phyloP scores from a whole-genome alignment of 2,113 vertebrate genomes.

The Prietella phreatophila region DNA sequence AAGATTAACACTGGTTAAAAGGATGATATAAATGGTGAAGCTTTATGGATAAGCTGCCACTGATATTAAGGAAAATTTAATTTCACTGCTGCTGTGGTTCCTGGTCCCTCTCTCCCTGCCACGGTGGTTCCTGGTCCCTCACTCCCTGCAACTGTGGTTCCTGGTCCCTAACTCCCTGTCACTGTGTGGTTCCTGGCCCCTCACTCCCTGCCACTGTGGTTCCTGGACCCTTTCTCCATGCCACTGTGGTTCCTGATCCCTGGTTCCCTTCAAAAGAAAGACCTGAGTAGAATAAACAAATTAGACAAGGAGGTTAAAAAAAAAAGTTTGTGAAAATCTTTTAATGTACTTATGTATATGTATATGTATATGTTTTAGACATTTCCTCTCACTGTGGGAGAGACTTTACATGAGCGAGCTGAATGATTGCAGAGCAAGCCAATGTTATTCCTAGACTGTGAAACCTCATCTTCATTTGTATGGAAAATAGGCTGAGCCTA shows the following conservation, averaged over 20 bases:
- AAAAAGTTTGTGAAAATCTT: constrained; percentile 34
- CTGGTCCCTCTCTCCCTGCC: too few relatives aligned
- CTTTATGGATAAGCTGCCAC: not conserved
- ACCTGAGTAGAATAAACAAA: constrained; percentile 9
- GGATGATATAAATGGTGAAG: not conserved
- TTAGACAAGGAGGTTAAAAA: constrained; percentile 5
- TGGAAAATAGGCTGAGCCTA: constrained; percentile 34
- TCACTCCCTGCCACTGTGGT: too few relatives aligned
- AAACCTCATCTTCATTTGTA: constrained; percentile 36
- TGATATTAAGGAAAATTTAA: not conserved
- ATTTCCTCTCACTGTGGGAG: not conserved
- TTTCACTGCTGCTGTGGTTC: too few relatives aligned
- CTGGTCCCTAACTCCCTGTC: too few relatives aligned
- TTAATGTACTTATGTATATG: constrained; percentile 33
- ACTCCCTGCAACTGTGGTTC: too few relatives aligned
- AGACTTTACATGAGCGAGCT: constrained; percentile 14
- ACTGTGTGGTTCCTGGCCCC: too few relatives aligned
- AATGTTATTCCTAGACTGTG: constrained; percentile 1
- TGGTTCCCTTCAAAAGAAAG: not conserved
- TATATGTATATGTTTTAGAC: constrained; percentile 17
- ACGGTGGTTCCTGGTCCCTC: too few relatives aligned
- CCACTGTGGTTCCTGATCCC: too few relatives aligned
- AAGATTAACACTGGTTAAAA: not conserved
- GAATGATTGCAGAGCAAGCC: not conserved
- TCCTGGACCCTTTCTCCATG: too few relatives aligned